Percentiles rank a stretch among this genome's conserved stretches.
These are phyloP conservation scores for Adelosebastes latens DNA, from an alignment of 2,797 vertebrate species.

Conservation along the genomic window DNA sequence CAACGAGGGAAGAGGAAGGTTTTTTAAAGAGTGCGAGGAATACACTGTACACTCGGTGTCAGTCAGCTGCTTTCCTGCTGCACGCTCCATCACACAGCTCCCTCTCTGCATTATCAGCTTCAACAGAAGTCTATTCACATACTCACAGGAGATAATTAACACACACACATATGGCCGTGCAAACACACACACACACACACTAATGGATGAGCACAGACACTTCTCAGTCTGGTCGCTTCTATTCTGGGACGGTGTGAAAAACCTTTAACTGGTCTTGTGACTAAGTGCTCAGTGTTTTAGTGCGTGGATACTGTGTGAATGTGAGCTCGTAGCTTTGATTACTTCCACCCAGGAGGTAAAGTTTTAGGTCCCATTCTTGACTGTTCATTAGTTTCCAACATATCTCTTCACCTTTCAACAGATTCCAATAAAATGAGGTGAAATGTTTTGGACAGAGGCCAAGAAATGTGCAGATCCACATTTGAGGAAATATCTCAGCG, in stretches of 20 bases:
- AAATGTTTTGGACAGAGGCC: not conserved
- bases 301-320: conserved; percentile 27
- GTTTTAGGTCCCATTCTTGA: not conserved
- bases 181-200: not conserved
- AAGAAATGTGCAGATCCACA: not conserved
- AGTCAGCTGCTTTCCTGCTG: conserved; percentile 61
- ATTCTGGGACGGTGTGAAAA: conserved; percentile 67
- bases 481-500: not conserved
- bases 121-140: conserved; percentile 61
- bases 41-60: conserved; percentile 8
- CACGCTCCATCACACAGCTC: conserved; percentile 46
- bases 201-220: conserved; percentile 46
- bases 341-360: not conserved
- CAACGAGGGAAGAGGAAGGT: not conserved
- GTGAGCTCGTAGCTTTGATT: not conserved
- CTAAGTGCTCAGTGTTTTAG: conserved; percentile 20
- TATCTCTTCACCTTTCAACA: not conserved
- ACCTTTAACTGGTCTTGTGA: conserved; percentile 63
- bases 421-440: not conserved
- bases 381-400: not conserved
- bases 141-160: conserved; percentile 42
- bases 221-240: conserved; percentile 43
- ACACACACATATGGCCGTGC: not conserved
- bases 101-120: conserved; percentile 32
- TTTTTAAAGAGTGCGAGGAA: conserved; percentile 22